Base-by-base conservation (phyloP, 2,797 vertebrate genomes). In the Streptopelia turtur region DNA sequence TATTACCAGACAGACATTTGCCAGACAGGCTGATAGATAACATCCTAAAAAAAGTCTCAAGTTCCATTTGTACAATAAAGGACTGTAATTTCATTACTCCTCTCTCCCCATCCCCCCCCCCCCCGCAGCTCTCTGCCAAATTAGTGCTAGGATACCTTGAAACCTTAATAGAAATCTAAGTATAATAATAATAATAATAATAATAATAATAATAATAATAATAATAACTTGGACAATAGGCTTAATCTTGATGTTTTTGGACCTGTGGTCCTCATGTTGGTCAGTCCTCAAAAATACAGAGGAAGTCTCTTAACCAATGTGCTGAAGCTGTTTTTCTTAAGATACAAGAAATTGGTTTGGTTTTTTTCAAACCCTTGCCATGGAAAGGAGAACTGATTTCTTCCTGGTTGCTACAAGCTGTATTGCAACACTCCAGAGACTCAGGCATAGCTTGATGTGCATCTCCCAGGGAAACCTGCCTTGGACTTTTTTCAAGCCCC, bases 21-120 rank as follows among this genome's bases (percentile, higher is more conserved):
- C 96, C 94, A 96, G 94, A 97, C 96, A 92, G 94, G 82, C 89
- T 97, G 95, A 96, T 91, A 90, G 95, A 97, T 97, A 91, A 61
- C 90, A 91, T 91, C 94, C 94, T 93, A 94, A 96, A 96, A 95
- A 92, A 95, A 69, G 91, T 83, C 94, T 97, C 63, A 13, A 83
- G 92, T 97, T 96, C 76, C 91, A 37, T 88, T 75, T 81, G 74
- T 79, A 37, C 56, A 83, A 71, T 70, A 65, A 87, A 88, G 56
- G 81, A 17, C 60, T 79, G 83, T 75, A 91, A 89, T 76, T 96
- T 92, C 87, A 85, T 97, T 94, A 87, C 47, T 87, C 28, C 41
- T 47, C 37, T 35, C 55, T 50, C 35, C 2, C 16, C 33, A 71
- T 30, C 11, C 17, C 52, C 16, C 31, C 16, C 31, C 10, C 12